Evolutionary conservation across 64 coral and sea anemone species (phyloP).

Genomic region (Pachyseris speciosa): DNA sequence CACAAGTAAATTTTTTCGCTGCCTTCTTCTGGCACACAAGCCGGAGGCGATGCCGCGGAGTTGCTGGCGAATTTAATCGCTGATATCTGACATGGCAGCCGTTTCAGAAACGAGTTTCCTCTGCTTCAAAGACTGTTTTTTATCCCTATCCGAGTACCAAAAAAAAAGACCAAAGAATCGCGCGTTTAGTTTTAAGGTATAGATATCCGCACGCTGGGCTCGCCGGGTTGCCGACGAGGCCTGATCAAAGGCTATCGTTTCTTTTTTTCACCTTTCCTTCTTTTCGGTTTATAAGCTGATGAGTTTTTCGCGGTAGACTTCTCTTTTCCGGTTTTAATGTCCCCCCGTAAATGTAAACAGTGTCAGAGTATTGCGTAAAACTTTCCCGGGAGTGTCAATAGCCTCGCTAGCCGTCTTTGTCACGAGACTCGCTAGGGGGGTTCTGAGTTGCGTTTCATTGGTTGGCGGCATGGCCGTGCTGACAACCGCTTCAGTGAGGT

Average conservation of each 20-base stretch:
- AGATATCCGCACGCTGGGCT: slow-evolving; percentile 11
- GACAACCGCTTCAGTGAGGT: background rate
- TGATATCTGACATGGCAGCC: slow-evolving; percentile 1
- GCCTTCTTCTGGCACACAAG: background rate
- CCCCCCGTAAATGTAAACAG: too few species aligned
- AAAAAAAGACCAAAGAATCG: background rate
- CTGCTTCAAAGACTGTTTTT: slow-evolving; percentile 18
- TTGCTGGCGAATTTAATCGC: background rate
- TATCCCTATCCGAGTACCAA: background rate
- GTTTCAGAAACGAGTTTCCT: slow-evolving; percentile 2
- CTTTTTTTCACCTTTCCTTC: background rate
- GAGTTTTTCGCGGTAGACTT: too few species aligned
- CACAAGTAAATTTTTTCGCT: slow-evolving; percentile 6
- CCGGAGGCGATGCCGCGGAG: background rate
- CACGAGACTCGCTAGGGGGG: background rate
- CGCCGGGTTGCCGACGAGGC: background rate
- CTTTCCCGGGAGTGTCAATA: background rate
- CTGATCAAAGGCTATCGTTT: slow-evolving; percentile 9
- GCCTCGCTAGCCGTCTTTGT: slow-evolving; percentile 5
- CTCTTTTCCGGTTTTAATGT: too few species aligned
- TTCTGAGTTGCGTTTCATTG: background rate
- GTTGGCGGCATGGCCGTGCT: background rate
- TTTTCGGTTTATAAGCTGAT: background rate
- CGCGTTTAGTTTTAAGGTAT: slow-evolving; percentile 6
- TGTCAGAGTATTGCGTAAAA: too few species aligned